These are phyloP conservation scores for Pseudorhombus dupliciocellatus DNA, from an alignment of 2,113 vertebrate species.

Conservation along the genomic window DNA sequence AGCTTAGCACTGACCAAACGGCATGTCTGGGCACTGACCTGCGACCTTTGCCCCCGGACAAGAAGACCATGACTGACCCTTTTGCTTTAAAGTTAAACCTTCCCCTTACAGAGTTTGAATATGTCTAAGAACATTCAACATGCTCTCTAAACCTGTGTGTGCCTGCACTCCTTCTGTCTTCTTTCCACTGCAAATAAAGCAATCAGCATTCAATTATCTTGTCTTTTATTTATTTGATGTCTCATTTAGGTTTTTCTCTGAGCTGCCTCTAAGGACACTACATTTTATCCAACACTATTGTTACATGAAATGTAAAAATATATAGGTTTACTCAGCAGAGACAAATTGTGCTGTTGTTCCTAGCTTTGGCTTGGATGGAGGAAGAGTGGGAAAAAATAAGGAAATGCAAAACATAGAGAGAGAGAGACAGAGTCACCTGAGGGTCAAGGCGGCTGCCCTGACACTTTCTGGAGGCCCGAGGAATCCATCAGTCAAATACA, in stretches of 20 bases:
- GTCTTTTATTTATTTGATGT: slow-evolving; percentile 46
- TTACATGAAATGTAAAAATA: slow-evolving; percentile 18
- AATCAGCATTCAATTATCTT: slow-evolving; percentile 69
- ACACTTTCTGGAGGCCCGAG: slow-evolving; percentile 65
- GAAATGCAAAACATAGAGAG: slow-evolving; percentile 22
- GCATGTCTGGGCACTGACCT: slow-evolving; percentile 71
- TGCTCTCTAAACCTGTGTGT: slow-evolving; percentile 51
- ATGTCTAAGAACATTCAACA: slow-evolving; percentile 36
- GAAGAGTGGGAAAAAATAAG: slow-evolving; percentile 7
- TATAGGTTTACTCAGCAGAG: slow-evolving; percentile 2
- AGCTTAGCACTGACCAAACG: slow-evolving; percentile 68
- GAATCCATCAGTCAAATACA: slow-evolving; percentile 61
- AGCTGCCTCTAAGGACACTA: background rate
- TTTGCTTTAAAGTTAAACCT: slow-evolving; percentile 37
- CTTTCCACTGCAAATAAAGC: slow-evolving; percentile 71
- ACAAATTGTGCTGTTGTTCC: slow-evolving; percentile 11
- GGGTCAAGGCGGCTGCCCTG: slow-evolving; percentile 52
- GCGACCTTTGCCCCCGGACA: slow-evolving; percentile 69
- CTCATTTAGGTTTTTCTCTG: slow-evolving; percentile 4
- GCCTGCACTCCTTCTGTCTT: slow-evolving; percentile 26
- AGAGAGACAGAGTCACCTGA: slow-evolving; percentile 62
- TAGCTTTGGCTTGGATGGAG: slow-evolving; percentile 3
- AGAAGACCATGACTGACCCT: slow-evolving; percentile 59
- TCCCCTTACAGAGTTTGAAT: slow-evolving; percentile 42
- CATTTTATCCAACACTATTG: background rate